phyloP scores from a whole-genome alignment of 2,797 vertebrate species.

The Pseudochirops cupreus region DNA sequence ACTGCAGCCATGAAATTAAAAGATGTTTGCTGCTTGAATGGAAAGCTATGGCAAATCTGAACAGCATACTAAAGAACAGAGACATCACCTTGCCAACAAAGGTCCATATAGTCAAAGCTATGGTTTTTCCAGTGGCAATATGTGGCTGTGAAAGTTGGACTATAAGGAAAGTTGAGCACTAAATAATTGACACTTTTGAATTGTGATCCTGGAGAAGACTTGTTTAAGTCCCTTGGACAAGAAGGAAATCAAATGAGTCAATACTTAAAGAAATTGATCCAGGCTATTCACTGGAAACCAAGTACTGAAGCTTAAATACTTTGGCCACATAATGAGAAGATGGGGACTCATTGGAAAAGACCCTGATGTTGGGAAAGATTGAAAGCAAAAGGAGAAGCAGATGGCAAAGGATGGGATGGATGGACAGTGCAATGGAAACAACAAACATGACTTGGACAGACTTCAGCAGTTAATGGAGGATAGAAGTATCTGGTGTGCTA shows the following conservation, averaged over 20 bases:
- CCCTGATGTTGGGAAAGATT: not conserved
- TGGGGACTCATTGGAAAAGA: not conserved
- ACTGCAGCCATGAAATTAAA: not conserved
- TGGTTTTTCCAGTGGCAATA: not conserved
- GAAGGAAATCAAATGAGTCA: not conserved
- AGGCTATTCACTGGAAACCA: not conserved
- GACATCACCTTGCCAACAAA: not conserved
- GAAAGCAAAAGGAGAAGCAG: not conserved
- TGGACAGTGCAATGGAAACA: not conserved
- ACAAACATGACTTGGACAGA: not conserved
- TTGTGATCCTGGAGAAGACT: not conserved
- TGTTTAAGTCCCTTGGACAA: not conserved
- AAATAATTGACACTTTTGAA: not conserved
- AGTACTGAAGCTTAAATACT: not conserved
- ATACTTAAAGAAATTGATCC: not conserved
- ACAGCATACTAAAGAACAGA: not conserved
- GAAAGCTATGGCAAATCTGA: not conserved
- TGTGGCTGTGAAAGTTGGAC: not conserved
- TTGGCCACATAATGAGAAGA: not conserved
- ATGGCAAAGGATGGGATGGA: not conserved
- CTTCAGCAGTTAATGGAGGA: not conserved
- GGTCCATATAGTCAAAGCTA: not conserved
- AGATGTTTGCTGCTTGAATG: not conserved
- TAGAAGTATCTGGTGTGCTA: not conserved
- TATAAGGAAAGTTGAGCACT: not conserved